Conservation (phyloP, 2,888 invertebrate genomes). For the Cenopis cana region DNA sequence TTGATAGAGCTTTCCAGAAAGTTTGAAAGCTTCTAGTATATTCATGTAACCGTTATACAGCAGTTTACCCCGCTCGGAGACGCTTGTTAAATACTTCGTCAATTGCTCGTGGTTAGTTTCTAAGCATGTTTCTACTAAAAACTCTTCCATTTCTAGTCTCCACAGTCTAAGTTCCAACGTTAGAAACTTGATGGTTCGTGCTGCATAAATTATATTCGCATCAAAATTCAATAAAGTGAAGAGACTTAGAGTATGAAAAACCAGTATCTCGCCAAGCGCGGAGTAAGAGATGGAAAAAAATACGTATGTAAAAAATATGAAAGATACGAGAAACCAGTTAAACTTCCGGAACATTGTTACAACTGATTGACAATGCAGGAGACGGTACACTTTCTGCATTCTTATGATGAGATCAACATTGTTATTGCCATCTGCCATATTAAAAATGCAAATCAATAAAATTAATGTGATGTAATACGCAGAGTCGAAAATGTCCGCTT, state of each 20-base stretch:
- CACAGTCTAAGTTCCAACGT: not conserved
- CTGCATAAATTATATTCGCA: not conserved
- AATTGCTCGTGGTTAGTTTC: not conserved
- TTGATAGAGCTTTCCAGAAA: not conserved
- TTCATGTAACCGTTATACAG: not conserved
- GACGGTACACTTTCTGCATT: conserved; percentile 2
- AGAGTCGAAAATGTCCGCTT: not conserved
- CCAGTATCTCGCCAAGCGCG: no score
- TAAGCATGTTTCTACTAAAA: not conserved
- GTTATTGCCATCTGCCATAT: not conserved
- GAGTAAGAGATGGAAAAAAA: no score
- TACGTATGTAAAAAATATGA: not conserved
- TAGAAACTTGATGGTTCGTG: not conserved
- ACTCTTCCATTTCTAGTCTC: not conserved
- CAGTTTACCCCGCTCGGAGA: not conserved
- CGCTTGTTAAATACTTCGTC: not conserved
- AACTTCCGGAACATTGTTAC: not conserved
- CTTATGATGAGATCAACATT: conserved; percentile 1
- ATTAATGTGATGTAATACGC: not conserved
- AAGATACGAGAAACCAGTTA: not conserved
- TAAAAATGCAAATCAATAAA: not conserved
- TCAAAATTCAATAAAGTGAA: not conserved
- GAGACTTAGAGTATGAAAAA: not conserved
- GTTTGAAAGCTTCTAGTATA: not conserved
- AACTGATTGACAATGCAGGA: not conserved